phyloP scores from a whole-genome alignment of 1,140 invertebrate species.

The Euura saliciscinereae region DNA sequence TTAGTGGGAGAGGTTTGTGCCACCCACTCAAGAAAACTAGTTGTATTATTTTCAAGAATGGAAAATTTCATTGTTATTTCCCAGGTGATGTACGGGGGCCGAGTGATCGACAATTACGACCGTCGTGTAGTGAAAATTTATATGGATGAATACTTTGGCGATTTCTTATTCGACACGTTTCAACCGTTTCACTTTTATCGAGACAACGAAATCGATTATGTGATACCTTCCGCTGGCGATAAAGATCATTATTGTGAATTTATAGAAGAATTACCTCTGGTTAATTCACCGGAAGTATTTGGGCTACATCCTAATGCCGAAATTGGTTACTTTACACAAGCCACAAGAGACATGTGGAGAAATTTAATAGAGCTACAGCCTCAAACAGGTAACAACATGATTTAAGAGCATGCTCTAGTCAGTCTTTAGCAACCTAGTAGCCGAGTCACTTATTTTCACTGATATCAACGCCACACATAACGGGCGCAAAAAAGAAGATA shows the following conservation, averaged over 20 bases:
- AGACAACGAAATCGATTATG: slow-evolving; percentile 77
- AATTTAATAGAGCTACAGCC: slow-evolving; percentile 87
- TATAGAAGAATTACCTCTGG: slow-evolving; percentile 75
- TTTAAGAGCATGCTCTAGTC: no score
- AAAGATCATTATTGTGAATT: slow-evolving; percentile 73
- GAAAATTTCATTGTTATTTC: slow-evolving; percentile 6
- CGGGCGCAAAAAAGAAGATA: no score
- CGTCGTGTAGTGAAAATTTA: slow-evolving; percentile 83
- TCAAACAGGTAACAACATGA: slow-evolving; percentile 78
- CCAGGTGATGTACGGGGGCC: slow-evolving; percentile 90
- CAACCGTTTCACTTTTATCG: slow-evolving; percentile 89
- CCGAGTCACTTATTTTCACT: no score
- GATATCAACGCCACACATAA: no score
- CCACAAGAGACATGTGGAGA: slow-evolving; percentile 82
- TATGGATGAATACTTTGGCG: slow-evolving; percentile 93
- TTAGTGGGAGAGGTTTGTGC: slow-evolving; percentile 81
- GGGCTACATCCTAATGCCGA: slow-evolving; percentile 92
- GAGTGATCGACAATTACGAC: slow-evolving; percentile 90
- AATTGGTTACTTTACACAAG: slow-evolving; percentile 88
- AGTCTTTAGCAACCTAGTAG: no score
- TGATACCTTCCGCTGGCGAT: slow-evolving; percentile 72
- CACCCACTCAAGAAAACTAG: no score
- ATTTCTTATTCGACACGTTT: slow-evolving; percentile 89
- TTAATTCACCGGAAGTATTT: slow-evolving; percentile 85
- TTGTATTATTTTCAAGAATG: slow-evolving; percentile 4